Conservation (phyloP, 2,113 vertebrate species). For the Diphyllodes magnificus region DNA sequence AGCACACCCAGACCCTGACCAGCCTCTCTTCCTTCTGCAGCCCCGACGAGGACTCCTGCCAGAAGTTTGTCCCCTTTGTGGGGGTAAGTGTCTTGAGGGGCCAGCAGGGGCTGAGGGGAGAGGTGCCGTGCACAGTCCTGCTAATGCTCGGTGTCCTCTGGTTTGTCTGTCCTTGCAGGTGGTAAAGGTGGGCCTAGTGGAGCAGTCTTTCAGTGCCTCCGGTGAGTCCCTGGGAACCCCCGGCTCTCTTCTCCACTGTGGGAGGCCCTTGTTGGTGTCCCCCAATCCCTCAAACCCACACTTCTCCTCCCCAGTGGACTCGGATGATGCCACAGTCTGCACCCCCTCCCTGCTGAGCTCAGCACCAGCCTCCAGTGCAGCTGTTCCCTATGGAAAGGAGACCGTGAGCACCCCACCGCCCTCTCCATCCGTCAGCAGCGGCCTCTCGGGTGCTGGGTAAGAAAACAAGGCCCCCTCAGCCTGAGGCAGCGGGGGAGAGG, state of each 20-base stretch:
- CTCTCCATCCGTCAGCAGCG: slow-evolving; percentile 84
- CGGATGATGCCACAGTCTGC: slow-evolving; percentile 82
- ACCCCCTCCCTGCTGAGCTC: slow-evolving; percentile 80
- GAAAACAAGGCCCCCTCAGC: neutral
- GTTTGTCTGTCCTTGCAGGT: slow-evolving; percentile 11
- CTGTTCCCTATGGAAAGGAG: slow-evolving; percentile 78
- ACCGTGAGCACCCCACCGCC: slow-evolving; percentile 83
- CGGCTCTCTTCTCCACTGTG: neutral
- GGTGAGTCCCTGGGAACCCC: slow-evolving; percentile 46
- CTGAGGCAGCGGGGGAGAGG: neutral
- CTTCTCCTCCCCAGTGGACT: slow-evolving; percentile 77
- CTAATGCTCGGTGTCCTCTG: neutral
- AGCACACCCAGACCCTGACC: neutral
- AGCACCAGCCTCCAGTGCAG: slow-evolving; percentile 65
- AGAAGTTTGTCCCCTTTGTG: slow-evolving; percentile 92
- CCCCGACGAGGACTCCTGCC: slow-evolving; percentile 90
- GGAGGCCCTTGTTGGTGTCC: neutral
- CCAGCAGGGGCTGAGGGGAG: neutral
- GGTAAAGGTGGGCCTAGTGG: slow-evolving; percentile 91
- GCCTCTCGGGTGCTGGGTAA: slow-evolving; percentile 82
- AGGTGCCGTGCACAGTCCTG: neutral
- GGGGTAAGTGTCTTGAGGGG: slow-evolving; percentile 75
- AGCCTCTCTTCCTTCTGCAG: slow-evolving; percentile 55
- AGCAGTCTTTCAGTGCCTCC: slow-evolving; percentile 84
- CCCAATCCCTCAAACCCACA: neutral